Evolutionary conservation across 2,113 vertebrate species (phyloP).

Genomic region (Talpa occidentalis): DNA sequence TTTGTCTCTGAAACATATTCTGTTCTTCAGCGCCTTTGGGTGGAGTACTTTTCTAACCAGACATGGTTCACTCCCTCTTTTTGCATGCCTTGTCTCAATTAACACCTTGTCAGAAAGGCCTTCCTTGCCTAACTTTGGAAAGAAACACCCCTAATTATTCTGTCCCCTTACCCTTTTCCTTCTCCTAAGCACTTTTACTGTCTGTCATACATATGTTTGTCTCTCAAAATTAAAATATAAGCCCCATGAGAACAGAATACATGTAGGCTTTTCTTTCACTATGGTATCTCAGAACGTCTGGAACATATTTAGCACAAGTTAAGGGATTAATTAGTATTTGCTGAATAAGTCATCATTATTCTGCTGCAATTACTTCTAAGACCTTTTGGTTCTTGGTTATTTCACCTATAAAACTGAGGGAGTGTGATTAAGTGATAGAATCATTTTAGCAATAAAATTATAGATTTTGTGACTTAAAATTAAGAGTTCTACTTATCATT

Average conservation of each 20-base stretch:
- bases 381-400: neutral
- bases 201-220: neutral
- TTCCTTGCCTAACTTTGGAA: neutral
- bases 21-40: neutral
- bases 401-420: neutral
- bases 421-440: neutral
- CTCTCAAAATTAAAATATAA: neutral
- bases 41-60: neutral
- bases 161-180: neutral
- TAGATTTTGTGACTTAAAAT: conserved; percentile 43
- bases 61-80: neutral
- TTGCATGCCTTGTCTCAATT: neutral
- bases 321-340: neutral
- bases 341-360: neutral
- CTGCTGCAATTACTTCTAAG: neutral
- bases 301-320: neutral
- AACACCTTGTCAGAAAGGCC: neutral
- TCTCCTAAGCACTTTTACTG: neutral
- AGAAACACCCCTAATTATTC: neutral
- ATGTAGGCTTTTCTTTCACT: neutral
- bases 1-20: rapidly evolving
- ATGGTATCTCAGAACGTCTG: neutral
- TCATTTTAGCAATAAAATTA: conserved; percentile 13
- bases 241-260: neutral
- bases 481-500: neutral